These are phyloP conservation scores for Cerceris rybyensis DNA, from an alignment of 2,888 invertebrate genomes.

Conservation along the genomic window DNA sequence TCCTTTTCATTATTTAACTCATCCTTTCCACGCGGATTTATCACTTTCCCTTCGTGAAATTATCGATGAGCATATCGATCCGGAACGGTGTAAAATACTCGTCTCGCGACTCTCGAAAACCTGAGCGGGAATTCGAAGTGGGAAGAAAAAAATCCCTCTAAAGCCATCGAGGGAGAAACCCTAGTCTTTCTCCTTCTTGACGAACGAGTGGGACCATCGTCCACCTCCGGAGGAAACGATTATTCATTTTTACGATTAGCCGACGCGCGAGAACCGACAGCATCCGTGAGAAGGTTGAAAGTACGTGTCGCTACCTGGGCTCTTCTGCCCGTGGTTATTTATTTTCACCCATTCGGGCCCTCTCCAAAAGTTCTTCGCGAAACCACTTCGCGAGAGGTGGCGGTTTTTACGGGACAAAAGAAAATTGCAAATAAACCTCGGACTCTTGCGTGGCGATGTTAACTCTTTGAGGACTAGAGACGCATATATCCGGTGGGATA, in stretches of 20 bases:
- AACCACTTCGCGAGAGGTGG: too few relatives aligned
- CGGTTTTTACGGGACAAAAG: too few relatives aligned
- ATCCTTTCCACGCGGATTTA: too few relatives aligned
- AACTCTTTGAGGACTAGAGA: too few relatives aligned
- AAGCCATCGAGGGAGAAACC: not conserved
- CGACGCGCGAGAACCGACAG: conserved; percentile 38
- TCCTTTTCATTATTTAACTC: too few relatives aligned
- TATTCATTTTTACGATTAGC: conserved; percentile 54
- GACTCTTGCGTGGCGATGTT: too few relatives aligned
- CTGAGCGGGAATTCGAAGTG: not conserved
- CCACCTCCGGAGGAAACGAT: conserved; percentile 51
- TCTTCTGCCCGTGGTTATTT: conserved; percentile 27
- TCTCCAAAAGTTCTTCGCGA: conserved; percentile 14
- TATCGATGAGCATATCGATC: too few relatives aligned
- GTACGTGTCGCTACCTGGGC: conserved; percentile 8
- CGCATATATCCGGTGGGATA: too few relatives aligned
- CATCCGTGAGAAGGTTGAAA: conserved; percentile 43
- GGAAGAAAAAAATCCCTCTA: not conserved
- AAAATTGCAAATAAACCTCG: too few relatives aligned
- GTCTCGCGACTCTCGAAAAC: not conserved
- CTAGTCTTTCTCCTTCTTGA: not conserved
- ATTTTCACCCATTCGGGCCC: conserved; percentile 30
- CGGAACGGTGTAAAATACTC: too few relatives aligned
- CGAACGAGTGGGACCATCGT: conserved; percentile 20
- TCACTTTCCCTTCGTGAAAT: too few relatives aligned